Evolutionary conservation across 2,888 invertebrate genomes (phyloP).

Genomic region (Hydriomena furcata): DNA sequence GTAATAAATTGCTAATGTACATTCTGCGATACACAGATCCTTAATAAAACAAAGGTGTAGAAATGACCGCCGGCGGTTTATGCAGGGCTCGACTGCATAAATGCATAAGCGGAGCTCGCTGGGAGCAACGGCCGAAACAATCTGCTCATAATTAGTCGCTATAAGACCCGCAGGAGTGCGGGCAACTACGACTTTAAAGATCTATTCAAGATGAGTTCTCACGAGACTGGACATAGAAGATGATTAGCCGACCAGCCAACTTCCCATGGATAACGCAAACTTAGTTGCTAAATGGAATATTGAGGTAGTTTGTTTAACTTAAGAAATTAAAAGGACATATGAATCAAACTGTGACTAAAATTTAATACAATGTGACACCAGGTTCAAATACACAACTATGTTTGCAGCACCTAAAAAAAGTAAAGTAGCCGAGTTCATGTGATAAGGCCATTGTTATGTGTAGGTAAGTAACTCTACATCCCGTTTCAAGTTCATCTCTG

Average conservation of each 20-base stretch:
- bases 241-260: slow-evolving; percentile 2
- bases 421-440: slow-evolving; percentile 20
- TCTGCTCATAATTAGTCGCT: slow-evolving; percentile 63
- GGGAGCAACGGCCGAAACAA: slow-evolving; percentile 64
- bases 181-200: slow-evolving; percentile 42
- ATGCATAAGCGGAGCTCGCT: slow-evolving; percentile 50
- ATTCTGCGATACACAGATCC: slow-evolving; percentile 22
- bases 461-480: slow-evolving; percentile 20
- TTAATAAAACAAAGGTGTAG: slow-evolving; percentile 35
- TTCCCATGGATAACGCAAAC: background rate
- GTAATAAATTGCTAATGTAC: slow-evolving; percentile 10
- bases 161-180: slow-evolving; percentile 41
- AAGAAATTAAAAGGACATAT: too few relatives aligned
- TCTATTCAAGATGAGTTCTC: slow-evolving; percentile 51
- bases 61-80: slow-evolving; percentile 36
- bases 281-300: background rate
- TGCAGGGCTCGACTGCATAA: slow-evolving; percentile 43
- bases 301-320: too few relatives aligned
- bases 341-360: too few relatives aligned
- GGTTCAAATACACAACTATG: too few relatives aligned
- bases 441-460: slow-evolving; percentile 3
- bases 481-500: slow-evolving; percentile 46
- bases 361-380: too few relatives aligned
- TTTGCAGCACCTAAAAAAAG: too few relatives aligned
- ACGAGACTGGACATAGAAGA: slow-evolving; percentile 38